Evolutionary conservation across 1,140 invertebrate genomes (phyloP), one percentile per base, ranked within the genome.

Genomic region (Meloidogyne hapla): DNA sequence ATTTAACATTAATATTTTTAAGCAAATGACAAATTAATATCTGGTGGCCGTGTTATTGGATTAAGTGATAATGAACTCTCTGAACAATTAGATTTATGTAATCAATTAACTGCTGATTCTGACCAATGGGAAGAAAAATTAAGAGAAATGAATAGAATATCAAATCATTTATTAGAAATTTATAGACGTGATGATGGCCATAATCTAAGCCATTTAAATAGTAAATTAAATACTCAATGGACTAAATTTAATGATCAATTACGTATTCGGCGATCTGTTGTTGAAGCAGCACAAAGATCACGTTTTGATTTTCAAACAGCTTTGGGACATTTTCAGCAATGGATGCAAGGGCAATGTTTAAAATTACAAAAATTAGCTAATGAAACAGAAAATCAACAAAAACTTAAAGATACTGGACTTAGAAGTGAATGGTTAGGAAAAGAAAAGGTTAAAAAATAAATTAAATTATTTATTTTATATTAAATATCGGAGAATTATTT

Each of bases 261-360:
- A 33, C 74, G 76, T 18, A 77, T 77, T 66, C 72, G 76, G 23
- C 56, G 75, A 15, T 74, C 76, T 21, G 76, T 87, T 8, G 40
- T 86, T 1, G 84, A 86, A 76, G 84, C 84, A 8, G 71, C 81
- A 4, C 74, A 86, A 25, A 72, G 82, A 2, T 83, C 83, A 3
- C 74, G 84, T 18, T 73, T 74, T 64, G 85, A 86, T 67, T 86
- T 86, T 77, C 81, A 86, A 18, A 77, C 84, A 21, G 84, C 85
- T 5, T 72, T 86, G n/a, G 45, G 64, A 40, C 76, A 85, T 42
- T 85, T 86, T 38, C 80, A 86, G 26, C 56, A 78, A 61, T 86
- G 84, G 84, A 75, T 86, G 8, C 45, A 71, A 38, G 65, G 69
- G 48, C 76, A 78, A 56, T 65, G 48, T 42, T 56, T 48, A 33